phyloP scores from a whole-genome alignment of 2,113 vertebrate genomes.

The Plotosus lineatus region DNA sequence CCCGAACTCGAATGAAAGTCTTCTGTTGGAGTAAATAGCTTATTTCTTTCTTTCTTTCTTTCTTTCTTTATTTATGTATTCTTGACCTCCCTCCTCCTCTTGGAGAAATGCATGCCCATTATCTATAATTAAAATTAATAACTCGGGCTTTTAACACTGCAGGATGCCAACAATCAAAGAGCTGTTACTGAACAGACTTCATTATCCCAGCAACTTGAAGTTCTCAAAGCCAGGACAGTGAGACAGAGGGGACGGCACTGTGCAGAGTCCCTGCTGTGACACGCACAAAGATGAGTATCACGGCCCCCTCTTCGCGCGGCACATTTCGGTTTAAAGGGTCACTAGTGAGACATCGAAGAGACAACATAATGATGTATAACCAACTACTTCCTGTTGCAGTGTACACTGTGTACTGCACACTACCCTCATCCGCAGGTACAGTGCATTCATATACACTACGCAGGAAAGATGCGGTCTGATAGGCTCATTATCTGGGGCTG shows the following conservation, averaged over 20 bases:
- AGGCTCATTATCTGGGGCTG: too few relatives aligned
- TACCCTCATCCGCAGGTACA: too few relatives aligned
- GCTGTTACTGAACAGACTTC: not conserved
- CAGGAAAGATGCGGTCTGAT: too few relatives aligned
- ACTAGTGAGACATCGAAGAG: not conserved
- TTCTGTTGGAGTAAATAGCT: too few relatives aligned
- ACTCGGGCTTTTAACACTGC: not conserved
- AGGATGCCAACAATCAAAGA: not conserved
- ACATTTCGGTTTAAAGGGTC: not conserved
- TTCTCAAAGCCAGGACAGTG: not conserved
- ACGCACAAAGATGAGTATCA: not conserved
- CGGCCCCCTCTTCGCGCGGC: not conserved
- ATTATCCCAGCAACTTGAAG: not conserved
- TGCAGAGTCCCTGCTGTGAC: not conserved
- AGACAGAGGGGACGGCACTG: not conserved
- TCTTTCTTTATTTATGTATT: too few relatives aligned
- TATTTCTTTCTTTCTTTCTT: too few relatives aligned
- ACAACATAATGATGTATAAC: too few relatives aligned
- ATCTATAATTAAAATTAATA: not conserved
- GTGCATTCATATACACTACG: too few relatives aligned
- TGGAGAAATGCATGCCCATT: not conserved
- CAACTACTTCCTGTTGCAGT: too few relatives aligned
- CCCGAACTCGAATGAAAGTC: too few relatives aligned
- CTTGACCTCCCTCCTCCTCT: not conserved
- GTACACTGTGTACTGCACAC: too few relatives aligned